Conservation (phyloP, 1,140 invertebrate species). For the Rhagoletis zephyria region DNA sequence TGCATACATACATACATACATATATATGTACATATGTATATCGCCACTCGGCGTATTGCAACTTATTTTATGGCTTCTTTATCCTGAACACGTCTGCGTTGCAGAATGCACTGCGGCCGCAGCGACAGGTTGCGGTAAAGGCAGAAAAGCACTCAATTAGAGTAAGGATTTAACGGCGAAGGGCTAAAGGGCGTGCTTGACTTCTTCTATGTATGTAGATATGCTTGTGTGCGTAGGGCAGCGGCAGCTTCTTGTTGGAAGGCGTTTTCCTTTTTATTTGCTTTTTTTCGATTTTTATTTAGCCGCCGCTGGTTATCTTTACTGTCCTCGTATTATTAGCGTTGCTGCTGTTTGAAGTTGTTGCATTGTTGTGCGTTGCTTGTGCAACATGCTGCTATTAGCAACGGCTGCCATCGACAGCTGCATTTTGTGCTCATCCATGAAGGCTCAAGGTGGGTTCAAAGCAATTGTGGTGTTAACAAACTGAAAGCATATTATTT, state of each 20-base stretch:
- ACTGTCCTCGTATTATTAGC: not conserved
- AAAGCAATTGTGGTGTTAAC: not conserved
- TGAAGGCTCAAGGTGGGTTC: not conserved
- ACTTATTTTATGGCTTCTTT: conserved; percentile 10
- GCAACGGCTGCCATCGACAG: not conserved
- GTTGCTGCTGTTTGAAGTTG: not conserved
- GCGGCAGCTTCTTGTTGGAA: not conserved
- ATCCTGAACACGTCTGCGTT: not conserved
- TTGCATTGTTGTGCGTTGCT: conserved; percentile 14
- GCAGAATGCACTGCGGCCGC: not conserved
- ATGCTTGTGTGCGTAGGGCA: not conserved
- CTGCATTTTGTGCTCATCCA: conserved; percentile 2
- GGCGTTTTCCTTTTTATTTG: not conserved
- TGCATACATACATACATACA: too few relatives aligned
- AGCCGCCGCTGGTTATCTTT: not conserved
- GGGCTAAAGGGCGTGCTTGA: not conserved
- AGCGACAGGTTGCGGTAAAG: not conserved
- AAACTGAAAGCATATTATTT: not conserved
- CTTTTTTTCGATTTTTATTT: not conserved
- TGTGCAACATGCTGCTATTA: not conserved
- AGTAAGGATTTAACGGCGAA: not conserved
- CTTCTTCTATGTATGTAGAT: not conserved
- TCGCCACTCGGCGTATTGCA: not conserved
- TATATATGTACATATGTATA: too few relatives aligned
- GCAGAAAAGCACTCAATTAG: conserved; percentile 26